Conservation (phyloP, 2,888 invertebrate genomes). For the Acanthosoma haemorrhoidale region DNA sequence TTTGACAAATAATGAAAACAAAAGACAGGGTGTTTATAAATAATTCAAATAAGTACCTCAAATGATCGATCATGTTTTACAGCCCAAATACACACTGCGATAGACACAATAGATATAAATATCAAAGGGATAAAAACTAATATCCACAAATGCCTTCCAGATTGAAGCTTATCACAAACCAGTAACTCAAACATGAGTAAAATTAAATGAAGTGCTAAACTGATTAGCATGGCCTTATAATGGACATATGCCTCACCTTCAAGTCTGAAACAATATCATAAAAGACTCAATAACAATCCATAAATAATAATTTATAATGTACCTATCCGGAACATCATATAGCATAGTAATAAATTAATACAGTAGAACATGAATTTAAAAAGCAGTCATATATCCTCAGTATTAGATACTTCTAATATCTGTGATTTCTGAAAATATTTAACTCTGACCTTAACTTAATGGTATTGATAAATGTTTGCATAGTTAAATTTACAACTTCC, state of each 20-base stretch:
- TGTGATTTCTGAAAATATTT: too few relatives aligned
- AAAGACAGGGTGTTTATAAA: too few relatives aligned
- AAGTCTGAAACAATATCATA: slow-evolving; percentile 55
- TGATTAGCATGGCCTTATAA: slow-evolving; percentile 97
- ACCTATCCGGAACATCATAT: too few relatives aligned
- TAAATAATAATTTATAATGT: too few relatives aligned
- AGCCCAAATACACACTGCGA: slow-evolving; percentile 96
- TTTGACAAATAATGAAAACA: too few relatives aligned
- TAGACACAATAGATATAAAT: slow-evolving; percentile 92
- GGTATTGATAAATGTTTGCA: too few relatives aligned
- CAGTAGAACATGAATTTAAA: too few relatives aligned
- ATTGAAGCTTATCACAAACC: slow-evolving; percentile 91
- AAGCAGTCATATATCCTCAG: too few relatives aligned
- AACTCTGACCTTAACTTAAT: too few relatives aligned
- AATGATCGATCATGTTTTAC: slow-evolving; percentile 96
- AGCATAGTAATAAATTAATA: too few relatives aligned
- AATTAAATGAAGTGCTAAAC: slow-evolving; percentile 87
- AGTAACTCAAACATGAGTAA: slow-evolving; percentile 93
- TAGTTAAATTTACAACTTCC: too few relatives aligned
- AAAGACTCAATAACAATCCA: not conserved
- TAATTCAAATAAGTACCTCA: slow-evolving; percentile 67
- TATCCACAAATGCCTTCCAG: slow-evolving; percentile 79
- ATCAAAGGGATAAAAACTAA: slow-evolving; percentile 92
- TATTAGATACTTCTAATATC: too few relatives aligned
- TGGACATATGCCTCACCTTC: slow-evolving; percentile 96